A percentile compares a stretch with the other conserved stretches of the same genome.
phyloP scores from a whole-genome alignment of 2,888 invertebrate genomes.

The Pocota personata region DNA sequence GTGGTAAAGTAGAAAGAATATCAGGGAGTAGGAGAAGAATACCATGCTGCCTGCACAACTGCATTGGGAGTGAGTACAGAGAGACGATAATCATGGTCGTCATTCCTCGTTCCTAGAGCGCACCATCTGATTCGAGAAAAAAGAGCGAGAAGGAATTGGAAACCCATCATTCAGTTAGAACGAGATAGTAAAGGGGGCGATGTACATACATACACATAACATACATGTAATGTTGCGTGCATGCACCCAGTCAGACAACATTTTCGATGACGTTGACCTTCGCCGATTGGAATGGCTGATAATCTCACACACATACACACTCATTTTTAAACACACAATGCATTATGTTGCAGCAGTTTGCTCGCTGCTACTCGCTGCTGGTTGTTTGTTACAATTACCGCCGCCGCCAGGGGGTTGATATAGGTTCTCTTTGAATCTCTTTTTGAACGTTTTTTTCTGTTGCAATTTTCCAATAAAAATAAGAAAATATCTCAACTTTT shows the following conservation, averaged over 20 bases:
- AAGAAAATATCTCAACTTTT: constrained; percentile 21
- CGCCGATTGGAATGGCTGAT: constrained; percentile 71
- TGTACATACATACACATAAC: not conserved
- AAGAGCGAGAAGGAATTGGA: constrained; percentile 38
- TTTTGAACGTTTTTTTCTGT: not conserved
- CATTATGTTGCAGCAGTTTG: constrained; percentile 25
- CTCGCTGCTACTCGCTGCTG: constrained; percentile 4
- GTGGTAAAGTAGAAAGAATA: constrained; percentile 7
- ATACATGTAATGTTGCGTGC: constrained; percentile 48
- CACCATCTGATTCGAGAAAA: constrained; percentile 10
- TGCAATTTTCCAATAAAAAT: constrained; percentile 38
- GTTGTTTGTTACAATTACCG: constrained; percentile 62
- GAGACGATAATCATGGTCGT: not conserved
- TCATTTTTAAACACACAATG: not conserved
- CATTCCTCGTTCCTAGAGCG: constrained; percentile 15
- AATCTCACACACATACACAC: constrained; percentile 22
- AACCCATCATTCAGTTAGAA: constrained; percentile 36
- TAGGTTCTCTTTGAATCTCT: not conserved
- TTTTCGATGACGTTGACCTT: constrained; percentile 74
- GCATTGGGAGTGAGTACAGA: constrained; percentile 43
- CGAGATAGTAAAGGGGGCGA: constrained; percentile 10
- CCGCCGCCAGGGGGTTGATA: constrained; percentile 46
- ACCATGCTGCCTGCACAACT: constrained; percentile 48
- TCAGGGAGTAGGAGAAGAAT: not conserved
- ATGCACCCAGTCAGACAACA: constrained; percentile 69